Conservation (phyloP, 2,113 vertebrate genomes). For the Falcunculus frontatus region DNA sequence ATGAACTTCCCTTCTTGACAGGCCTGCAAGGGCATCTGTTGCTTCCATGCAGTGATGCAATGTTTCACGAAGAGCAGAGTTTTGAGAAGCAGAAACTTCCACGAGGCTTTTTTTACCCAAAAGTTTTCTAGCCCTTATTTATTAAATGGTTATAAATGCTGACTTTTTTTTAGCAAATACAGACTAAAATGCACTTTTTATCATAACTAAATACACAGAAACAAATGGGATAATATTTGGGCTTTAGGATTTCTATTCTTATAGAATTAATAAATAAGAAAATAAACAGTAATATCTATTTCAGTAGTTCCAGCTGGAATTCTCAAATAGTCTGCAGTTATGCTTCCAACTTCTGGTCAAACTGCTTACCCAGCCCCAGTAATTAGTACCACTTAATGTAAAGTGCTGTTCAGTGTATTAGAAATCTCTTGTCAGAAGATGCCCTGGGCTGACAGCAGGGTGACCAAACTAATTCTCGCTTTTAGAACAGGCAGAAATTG, state of each 20-base stretch:
- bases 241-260: not conserved
- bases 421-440: slow-evolving; percentile 63
- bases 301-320: not conserved
- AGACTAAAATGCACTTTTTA: not conserved
- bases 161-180: not conserved
- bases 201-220: not conserved
- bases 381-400: slow-evolving; percentile 64
- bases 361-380: slow-evolving; percentile 32
- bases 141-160: not conserved
- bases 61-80: not conserved
- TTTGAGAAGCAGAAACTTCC: not conserved
- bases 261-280: not conserved
- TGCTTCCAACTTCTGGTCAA: slow-evolving; percentile 34
- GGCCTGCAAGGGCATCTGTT: not conserved
- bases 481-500: slow-evolving; percentile 52
- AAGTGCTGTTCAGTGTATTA: slow-evolving; percentile 48
- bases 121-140: not conserved
- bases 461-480: slow-evolving; percentile 59
- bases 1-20: not conserved
- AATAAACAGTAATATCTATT: not conserved
- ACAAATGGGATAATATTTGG: not conserved
- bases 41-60: not conserved
- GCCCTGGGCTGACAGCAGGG: slow-evolving; percentile 62
- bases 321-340: not conserved
- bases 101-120: not conserved